Evolutionary conservation across 2,797 vertebrate species (phyloP).

Genomic region (Heteromormyrus szaboi): DNA sequence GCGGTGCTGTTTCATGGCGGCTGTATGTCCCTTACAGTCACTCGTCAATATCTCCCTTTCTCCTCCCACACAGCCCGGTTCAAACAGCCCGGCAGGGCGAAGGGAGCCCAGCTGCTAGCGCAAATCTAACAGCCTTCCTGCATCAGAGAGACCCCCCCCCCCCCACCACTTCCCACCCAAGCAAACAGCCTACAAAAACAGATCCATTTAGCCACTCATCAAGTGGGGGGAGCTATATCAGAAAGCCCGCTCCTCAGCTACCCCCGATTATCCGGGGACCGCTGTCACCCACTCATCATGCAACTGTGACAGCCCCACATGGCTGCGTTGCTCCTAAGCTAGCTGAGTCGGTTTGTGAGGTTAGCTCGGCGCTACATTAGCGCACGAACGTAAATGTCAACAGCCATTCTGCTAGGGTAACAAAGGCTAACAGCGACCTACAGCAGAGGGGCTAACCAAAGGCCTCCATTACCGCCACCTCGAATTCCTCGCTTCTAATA

Average conservation of each 20-base stretch:
- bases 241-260: slow-evolving; percentile 54
- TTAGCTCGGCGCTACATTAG: neutral
- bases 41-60: neutral
- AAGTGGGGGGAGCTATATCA: slow-evolving; percentile 61
- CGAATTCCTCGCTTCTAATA: neutral
- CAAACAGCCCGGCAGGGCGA: slow-evolving; percentile 60
- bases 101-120: slow-evolving; percentile 46
- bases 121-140: slow-evolving; percentile 51
- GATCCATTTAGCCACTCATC: slow-evolving; percentile 49
- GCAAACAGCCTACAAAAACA: slow-evolving; percentile 24
- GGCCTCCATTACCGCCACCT: neutral
- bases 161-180: neutral
- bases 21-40: neutral
- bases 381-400: neutral
- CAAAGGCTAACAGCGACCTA: neutral
- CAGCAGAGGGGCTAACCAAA: neutral
- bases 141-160: slow-evolving; percentile 45
- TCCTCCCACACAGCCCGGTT: slow-evolving; percentile 59
- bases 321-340: no score
- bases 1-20: neutral
- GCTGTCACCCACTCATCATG: neutral
- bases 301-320: neutral
- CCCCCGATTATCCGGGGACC: neutral
- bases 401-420: neutral
- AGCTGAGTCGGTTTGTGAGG: neutral